Evolutionary conservation across 2,797 vertebrate genomes (phyloP).

Genomic region (Danionella dracula): DNA sequence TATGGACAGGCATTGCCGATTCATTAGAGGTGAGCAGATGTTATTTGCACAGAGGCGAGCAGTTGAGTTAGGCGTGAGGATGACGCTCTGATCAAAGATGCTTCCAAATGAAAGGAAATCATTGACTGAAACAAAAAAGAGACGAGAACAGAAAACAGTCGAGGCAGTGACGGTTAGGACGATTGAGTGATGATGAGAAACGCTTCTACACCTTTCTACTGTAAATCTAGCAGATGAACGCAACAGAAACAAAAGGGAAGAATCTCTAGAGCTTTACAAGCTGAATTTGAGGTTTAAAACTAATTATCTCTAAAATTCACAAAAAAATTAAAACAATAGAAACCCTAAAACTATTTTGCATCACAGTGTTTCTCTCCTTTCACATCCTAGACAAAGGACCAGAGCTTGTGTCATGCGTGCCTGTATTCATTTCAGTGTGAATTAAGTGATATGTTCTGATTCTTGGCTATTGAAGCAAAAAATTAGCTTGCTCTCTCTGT

Average conservation of each 20-base stretch:
- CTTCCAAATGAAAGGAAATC: slow-evolving; percentile 22
- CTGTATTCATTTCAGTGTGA: slow-evolving; percentile 71
- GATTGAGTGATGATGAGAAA: neutral
- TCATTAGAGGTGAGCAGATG: slow-evolving; percentile 1
- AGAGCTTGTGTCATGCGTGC: slow-evolving; percentile 59
- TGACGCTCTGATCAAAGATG: slow-evolving; percentile 13
- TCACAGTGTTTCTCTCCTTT: too few relatives aligned
- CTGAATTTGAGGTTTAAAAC: slow-evolving; percentile 23
- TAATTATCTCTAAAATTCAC: neutral
- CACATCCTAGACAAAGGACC: slow-evolving; percentile 34
- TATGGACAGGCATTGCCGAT: neutral
- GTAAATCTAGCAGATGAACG: slow-evolving; percentile 11
- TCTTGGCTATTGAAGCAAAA: slow-evolving; percentile 79
- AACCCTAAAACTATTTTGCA: neutral
- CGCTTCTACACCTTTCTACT: slow-evolving; percentile 8
- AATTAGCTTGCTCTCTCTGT: slow-evolving; percentile 71
- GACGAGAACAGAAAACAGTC: slow-evolving; percentile 9
- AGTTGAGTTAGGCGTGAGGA: neutral
- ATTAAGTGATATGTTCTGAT: slow-evolving; percentile 70
- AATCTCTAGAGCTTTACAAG: slow-evolving; percentile 19
- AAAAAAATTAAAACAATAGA: neutral
- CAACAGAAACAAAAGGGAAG: slow-evolving; percentile 23
- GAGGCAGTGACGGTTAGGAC: slow-evolving; percentile 14
- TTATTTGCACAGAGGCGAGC: slow-evolving; percentile 1
- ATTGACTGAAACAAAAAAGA: slow-evolving; percentile 5